Conservation (phyloP, 2,113 vertebrate genomes). For the Nanorana parkeri region DNA sequence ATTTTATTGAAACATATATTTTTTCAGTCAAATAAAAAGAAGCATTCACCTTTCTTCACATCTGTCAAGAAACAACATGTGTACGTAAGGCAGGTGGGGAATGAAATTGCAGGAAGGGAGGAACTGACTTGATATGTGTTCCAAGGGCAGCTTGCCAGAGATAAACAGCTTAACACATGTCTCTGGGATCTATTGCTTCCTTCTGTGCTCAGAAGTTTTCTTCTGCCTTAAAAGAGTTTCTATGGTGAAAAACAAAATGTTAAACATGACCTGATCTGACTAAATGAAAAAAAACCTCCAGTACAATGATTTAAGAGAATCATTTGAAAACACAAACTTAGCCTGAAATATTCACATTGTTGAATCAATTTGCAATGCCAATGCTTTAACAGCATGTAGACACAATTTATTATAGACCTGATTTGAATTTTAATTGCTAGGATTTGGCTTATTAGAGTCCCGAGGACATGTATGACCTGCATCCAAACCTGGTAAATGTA, state of each 20-base stretch:
- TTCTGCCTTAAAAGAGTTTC: constrained; percentile 49
- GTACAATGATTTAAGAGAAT: constrained; percentile 24
- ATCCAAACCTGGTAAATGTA: no score
- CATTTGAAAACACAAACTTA: neutral
- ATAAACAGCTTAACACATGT: constrained; percentile 59
- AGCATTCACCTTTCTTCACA: constrained; percentile 48
- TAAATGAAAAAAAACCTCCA: constrained; percentile 34
- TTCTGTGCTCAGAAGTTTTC: constrained; percentile 57
- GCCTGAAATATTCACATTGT: constrained; percentile 18
- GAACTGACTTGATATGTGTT: constrained; percentile 56
- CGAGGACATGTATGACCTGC: no score
- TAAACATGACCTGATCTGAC: constrained; percentile 58
- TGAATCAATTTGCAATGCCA: constrained; percentile 17
- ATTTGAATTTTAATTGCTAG: no score
- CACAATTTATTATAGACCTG: no score
- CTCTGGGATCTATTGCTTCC: constrained; percentile 58
- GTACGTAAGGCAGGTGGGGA: constrained; percentile 54
- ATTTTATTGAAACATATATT: neutral
- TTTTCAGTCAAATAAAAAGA: neutral
- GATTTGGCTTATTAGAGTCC: no score
- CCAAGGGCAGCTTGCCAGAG: constrained; percentile 56
- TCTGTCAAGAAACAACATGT: constrained; percentile 57
- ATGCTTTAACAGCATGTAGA: neutral
- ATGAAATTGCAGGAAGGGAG: constrained; percentile 58
- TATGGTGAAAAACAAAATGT: constrained; percentile 58